Percentiles rank a stretch among this genome's conserved stretches.
Evolutionary conservation across 2,888 invertebrate species (phyloP).

Genomic region (Athalia rosae): DNA sequence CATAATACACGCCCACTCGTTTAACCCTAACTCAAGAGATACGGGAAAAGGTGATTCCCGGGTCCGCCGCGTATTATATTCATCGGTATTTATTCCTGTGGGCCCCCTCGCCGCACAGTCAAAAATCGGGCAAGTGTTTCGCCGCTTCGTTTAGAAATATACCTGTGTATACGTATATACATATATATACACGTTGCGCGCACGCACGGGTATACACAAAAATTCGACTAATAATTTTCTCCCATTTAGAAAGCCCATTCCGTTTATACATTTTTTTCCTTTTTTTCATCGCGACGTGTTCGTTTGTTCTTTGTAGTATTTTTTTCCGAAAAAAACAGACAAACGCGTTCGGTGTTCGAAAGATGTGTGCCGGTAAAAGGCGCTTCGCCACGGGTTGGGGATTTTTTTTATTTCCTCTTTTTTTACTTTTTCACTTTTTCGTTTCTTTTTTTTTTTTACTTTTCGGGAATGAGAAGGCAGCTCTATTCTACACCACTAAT

Average conservation of each 20-base stretch:
- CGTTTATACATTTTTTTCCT: neutral
- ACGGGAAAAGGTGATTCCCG: slow-evolving; percentile 5
- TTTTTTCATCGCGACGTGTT: neutral
- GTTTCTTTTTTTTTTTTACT: too few species aligned
- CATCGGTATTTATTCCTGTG: too few species aligned
- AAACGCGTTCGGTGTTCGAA: neutral
- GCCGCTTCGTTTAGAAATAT: neutral
- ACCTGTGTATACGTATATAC: too few species aligned
- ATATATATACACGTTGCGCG: too few species aligned
- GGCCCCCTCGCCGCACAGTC: too few species aligned
- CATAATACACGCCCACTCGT: slow-evolving; percentile 60
- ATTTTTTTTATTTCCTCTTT: neutral
- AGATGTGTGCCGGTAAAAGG: neutral
- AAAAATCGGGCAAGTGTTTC: slow-evolving; percentile 27
- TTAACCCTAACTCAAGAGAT: slow-evolving; percentile 46
- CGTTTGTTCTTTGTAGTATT: neutral
- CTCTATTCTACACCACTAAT: slow-evolving; percentile 49
- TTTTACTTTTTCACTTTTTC: too few species aligned
- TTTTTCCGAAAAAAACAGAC: neutral
- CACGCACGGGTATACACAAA: too few species aligned
- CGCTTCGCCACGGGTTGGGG: neutral
- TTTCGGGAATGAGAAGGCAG: slow-evolving; percentile 19
- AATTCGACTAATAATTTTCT: too few species aligned
- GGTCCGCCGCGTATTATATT: slow-evolving; percentile 9
- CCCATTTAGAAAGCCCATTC: too few species aligned